Evolutionary conservation across 1,140 invertebrate species (phyloP).

Genomic region (Cherax destructor): DNA sequence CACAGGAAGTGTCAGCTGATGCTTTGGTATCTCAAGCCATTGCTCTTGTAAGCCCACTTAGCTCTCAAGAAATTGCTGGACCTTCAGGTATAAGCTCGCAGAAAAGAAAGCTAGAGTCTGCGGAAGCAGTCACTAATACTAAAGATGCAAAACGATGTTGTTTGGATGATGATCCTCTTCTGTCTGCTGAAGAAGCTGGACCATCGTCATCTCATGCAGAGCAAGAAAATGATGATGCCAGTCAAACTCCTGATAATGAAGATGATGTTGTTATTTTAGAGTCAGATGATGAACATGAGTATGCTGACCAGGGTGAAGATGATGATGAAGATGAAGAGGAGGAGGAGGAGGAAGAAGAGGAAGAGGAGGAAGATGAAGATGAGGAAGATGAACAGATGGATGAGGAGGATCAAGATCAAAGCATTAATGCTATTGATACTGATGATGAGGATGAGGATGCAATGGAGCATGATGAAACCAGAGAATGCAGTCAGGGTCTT

Average conservation of each 20-base stretch:
- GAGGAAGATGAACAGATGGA: slow-evolving; percentile 70
- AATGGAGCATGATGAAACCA: slow-evolving; percentile 52
- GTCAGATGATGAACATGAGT: slow-evolving; percentile 72
- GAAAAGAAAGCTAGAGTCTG: slow-evolving; percentile 63
- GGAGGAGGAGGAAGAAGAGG: slow-evolving; percentile 71
- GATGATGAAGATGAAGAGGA: slow-evolving; percentile 73
- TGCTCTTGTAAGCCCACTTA: slow-evolving; percentile 65
- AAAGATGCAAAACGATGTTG: slow-evolving; percentile 69
- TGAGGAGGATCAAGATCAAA: slow-evolving; percentile 72
- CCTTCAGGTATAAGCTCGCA: slow-evolving; percentile 45
- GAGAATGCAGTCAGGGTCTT: slow-evolving; percentile 41
- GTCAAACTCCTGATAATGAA: slow-evolving; percentile 72
- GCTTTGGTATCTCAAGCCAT: slow-evolving; percentile 70
- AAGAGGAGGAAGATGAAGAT: slow-evolving; percentile 62
- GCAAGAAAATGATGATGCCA: slow-evolving; percentile 36
- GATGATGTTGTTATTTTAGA: slow-evolving; percentile 73
- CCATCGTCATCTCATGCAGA: slow-evolving; percentile 63
- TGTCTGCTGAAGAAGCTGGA: slow-evolving; percentile 68
- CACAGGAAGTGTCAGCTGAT: slow-evolving; percentile 62
- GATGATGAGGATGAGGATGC: slow-evolving; percentile 57
- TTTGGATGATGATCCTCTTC: slow-evolving; percentile 70
- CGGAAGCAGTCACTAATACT: slow-evolving; percentile 68
- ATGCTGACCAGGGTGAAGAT: slow-evolving; percentile 66
- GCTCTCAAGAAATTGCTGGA: slow-evolving; percentile 46
- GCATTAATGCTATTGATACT: slow-evolving; percentile 48